Percentiles rank a stretch among this genome's conserved stretches.
These are phyloP conservation scores for Elgaria multicarinata DNA, from an alignment of 2,113 vertebrate species.

Conservation along the genomic window DNA sequence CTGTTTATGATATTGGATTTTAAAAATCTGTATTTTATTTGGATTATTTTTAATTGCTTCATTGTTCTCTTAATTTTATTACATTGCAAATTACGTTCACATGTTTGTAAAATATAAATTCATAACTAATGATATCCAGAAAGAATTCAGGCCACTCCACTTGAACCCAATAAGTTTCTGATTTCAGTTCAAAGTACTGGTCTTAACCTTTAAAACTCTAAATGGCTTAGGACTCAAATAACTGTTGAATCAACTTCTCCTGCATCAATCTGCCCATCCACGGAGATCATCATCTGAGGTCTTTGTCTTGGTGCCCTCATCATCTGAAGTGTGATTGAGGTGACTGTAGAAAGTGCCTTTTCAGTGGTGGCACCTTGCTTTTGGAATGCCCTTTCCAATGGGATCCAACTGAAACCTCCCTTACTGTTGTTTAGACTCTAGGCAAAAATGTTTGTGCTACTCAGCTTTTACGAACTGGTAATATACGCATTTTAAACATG, in stretches of 20 bases:
- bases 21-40: neutral
- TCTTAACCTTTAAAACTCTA: neutral
- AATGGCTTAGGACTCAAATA: neutral
- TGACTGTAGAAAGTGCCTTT: no score
- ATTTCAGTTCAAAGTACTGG: neutral
- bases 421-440: neutral
- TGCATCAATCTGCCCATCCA: neutral
- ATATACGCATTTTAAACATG: neutral
- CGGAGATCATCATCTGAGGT: no score
- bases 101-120: neutral
- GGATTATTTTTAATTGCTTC: neutral
- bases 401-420: no score
- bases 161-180: neutral
- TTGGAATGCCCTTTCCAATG: no score
- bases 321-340: no score
- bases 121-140: neutral
- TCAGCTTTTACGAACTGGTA: neutral
- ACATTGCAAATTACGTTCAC: neutral
- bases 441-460: neutral
- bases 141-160: neutral
- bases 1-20: neutral
- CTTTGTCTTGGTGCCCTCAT: no score
- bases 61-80: neutral
- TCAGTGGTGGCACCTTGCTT: no score
- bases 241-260: neutral